Evolutionary conservation across 2,888 invertebrate species (phyloP).

Genomic region (Dolichopus griseipennis): DNA sequence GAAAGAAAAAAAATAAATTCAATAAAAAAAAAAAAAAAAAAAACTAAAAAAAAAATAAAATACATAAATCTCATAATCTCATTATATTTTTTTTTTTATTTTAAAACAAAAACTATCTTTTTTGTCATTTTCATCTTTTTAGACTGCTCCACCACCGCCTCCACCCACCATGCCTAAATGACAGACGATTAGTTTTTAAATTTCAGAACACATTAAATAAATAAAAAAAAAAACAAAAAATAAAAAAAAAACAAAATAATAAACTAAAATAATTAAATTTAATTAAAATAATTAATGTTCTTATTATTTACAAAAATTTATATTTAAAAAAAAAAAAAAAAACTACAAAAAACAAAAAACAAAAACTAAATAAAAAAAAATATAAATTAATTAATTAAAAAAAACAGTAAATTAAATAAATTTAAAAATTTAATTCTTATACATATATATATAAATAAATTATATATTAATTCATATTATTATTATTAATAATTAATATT

Average conservation of each 20-base stretch:
- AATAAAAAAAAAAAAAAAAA: background rate
- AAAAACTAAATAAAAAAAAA: conserved; percentile 19
- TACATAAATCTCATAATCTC: background rate
- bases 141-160: conserved; percentile 34
- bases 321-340: conserved; percentile 22
- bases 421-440: too few species aligned
- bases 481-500: background rate
- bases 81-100: background rate
- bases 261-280: background rate
- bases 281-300: conserved; percentile 21
- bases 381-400: too few species aligned
- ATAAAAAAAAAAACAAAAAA: conserved; percentile 27
- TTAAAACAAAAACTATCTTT: conserved; percentile 2
- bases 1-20: background rate
- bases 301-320: conserved; percentile 24
- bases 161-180: conserved; percentile 41
- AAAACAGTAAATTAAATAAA: too few species aligned
- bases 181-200: conserved; percentile 44
- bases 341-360: conserved; percentile 18
- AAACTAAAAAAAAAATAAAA: background rate
- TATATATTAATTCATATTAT: background rate
- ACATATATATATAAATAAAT: background rate
- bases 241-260: conserved; percentile 14
- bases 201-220: conserved; percentile 29
- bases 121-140: conserved; percentile 5